A percentile compares a stretch with the other conserved stretches of the same genome.
These are phyloP conservation scores for Stictonetta naevosa DNA, from an alignment of 2,113 vertebrate genomes.

Conservation along the genomic window DNA sequence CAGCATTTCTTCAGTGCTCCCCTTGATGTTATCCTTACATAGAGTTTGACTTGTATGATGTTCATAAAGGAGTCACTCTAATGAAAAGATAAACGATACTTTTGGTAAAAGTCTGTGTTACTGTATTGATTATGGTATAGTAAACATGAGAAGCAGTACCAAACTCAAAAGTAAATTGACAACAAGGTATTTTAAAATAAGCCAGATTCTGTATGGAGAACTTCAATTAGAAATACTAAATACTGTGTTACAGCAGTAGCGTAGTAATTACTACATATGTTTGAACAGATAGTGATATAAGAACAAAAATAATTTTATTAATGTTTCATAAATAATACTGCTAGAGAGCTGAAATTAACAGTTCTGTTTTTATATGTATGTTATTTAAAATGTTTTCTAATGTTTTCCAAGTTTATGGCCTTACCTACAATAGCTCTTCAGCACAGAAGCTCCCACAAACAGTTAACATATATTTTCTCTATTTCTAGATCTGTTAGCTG, in stretches of 20 bases:
- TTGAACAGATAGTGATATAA: neutral
- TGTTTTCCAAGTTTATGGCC: neutral
- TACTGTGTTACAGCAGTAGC: neutral
- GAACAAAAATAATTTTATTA: neutral
- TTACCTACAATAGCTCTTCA: neutral
- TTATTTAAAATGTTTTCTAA: slow-evolving; percentile 15
- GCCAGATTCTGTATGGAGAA: neutral
- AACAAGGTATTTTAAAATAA: neutral
- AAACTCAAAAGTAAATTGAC: neutral
- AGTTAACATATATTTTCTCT: slow-evolving; percentile 71
- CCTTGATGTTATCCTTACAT: neutral
- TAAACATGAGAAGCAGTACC: neutral
- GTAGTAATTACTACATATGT: neutral
- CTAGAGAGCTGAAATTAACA: neutral
- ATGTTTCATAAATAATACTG: neutral
- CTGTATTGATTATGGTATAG: neutral
- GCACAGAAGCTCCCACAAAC: neutral
- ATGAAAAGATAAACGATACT: neutral
- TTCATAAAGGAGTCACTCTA: neutral
- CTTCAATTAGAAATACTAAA: neutral
- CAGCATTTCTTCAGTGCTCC: neutral
- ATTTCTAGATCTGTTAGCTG: slow-evolving; percentile 89
- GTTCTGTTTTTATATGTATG: neutral
- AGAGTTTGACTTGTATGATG: neutral
- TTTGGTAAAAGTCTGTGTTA: neutral